Evolutionary conservation across 1,140 invertebrate species (phyloP), one percentile per base, ranked within the genome.

Genomic region (Drosophila ironensis): DNA sequence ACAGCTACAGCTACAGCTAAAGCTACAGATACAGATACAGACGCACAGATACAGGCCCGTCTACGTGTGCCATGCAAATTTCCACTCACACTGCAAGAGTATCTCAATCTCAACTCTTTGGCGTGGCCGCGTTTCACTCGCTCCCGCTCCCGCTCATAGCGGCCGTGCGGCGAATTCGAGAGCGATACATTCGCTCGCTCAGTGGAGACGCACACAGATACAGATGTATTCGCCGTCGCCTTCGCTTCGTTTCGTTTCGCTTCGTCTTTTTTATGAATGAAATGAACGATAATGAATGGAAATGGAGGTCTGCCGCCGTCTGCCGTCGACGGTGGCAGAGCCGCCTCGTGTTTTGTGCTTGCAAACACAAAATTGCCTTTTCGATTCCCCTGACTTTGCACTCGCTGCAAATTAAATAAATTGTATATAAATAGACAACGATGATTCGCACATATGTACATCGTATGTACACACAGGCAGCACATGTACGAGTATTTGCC

Each of bases 201-300:
- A 22, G 25, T 28, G 22, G 12, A 4, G 8, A 2, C 28, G 25
- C 24, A 24, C 19, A 59, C 56, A 24, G 19, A 54, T 17, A 59
- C 54, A 59, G 50, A 59, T 59, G 24, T 37, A 57, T 9, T 56
- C 51, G 56, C 41, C 33, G 77, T 77, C 48, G 30, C 35, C 40
- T 41, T 59, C 42, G 42, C 44, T 51, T 57, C 69, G 77, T 70
- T 76, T 64, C 70, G 69, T 69, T 82, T 77, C 68, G 63, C 72
- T 82, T 56, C 64, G 64, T 63, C 66, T 76, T 86, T 84, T 84
- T 86, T 84, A 84, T 84, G 80, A 84, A 84, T 84, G 80, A 84
- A 84, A 47, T 57, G 66, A 80, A 56, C 70, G 56, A 72, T 81
- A 81, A 81, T 81, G 77, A 81, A 81, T 81, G 77, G 71, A 80